Base-by-base conservation (phyloP, 1,140 invertebrate genomes). In the Protaetia brevitarsis region DNA sequence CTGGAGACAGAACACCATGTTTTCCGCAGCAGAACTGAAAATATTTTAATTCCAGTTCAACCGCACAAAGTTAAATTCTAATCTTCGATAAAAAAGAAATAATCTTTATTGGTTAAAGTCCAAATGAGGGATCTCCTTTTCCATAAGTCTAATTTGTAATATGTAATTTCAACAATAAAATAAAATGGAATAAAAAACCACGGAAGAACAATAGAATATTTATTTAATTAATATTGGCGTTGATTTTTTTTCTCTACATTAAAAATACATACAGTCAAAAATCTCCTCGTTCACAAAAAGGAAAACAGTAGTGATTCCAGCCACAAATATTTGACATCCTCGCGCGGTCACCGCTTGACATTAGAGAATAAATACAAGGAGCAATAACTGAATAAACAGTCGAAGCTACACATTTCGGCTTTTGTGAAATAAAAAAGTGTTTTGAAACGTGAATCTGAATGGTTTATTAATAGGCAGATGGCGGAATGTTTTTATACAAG, bases 141-240 rank as follows among this genome's bases (percentile, higher is more conserved):
- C n/a, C n/a, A n/a, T n/a, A n/a, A n/a, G n/a, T n/a, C n/a, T n/a
- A n/a, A n/a, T n/a, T n/a, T 37, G n/a, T 37, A 0, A 37, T 37
- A 37, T 37, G 34, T 37, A 11, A n/a, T n/a, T n/a, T n/a, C n/a
- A n/a, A 37, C 34, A 37, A 5, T 37, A 0, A 6, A 37, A 37
- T 13, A 37, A 16, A 37, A 37, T 0, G 16, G 26, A 51, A 51
- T 51, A 51, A 51, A 34, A 51, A 51, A 16, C 8, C 21, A 8
- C 41, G 8, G 26, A 19, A 51, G 41, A 51, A 51, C 41, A 51
- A 51, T 51, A 51, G 41, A 51, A 51, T 23, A 51, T 51, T 51
- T 51, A 51, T 23, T 51, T 1, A 13, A 13, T 37, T 51, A 19
- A 21, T 51, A 23, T 19, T 26, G 19, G 41, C 41, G 41, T n/a